Conservation (phyloP, 2,888 invertebrate species). For the Eupithecia subfuscata region DNA sequence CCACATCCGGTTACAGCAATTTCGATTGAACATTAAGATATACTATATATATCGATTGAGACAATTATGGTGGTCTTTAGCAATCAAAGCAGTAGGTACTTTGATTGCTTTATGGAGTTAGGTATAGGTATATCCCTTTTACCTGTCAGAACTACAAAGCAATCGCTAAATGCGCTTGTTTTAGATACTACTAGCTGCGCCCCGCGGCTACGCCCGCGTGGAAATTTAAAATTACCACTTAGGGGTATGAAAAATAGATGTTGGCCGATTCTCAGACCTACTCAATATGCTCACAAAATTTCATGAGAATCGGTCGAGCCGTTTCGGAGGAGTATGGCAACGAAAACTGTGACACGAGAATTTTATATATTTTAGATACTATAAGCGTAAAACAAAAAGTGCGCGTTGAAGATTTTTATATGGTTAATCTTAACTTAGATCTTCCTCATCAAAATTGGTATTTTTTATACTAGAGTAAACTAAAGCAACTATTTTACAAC, state of each 20-base stretch:
- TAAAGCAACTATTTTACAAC: not conserved
- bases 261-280: too few species aligned
- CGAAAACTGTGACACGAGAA: too few species aligned
- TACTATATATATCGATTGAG: not conserved
- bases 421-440: not conserved
- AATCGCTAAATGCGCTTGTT: not conserved
- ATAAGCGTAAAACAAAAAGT: not conserved
- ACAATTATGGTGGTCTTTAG: not conserved
- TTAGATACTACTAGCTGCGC: too few species aligned
- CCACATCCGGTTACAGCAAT: conserved; percentile 10
- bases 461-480: not conserved
- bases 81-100: not conserved
- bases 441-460: not conserved
- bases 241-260: too few species aligned
- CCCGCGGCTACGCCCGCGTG: too few species aligned
- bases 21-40: not conserved
- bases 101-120: not conserved
- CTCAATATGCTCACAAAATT: too few species aligned
- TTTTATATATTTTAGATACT: too few species aligned
- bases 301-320: too few species aligned
- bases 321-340: too few species aligned
- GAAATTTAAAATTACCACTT: too few species aligned
- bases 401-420: not conserved
- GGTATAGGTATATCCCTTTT: not conserved
- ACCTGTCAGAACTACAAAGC: not conserved